These are phyloP conservation scores for Pitangus sulphuratus DNA, from an alignment of 2,797 vertebrate species.

Conservation along the genomic window DNA sequence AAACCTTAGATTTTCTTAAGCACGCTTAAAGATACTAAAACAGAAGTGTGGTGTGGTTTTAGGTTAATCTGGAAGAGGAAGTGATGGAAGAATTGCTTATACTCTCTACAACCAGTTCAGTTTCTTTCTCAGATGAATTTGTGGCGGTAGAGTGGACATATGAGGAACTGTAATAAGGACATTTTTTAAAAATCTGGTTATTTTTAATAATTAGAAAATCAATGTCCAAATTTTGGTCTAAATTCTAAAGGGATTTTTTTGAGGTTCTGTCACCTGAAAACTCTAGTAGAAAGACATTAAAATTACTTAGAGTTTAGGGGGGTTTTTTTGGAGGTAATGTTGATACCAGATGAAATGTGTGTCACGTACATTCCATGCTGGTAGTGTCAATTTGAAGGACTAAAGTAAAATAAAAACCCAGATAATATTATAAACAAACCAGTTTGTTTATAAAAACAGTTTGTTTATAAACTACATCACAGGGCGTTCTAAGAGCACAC, in stretches of 20 bases:
- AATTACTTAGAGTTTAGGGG: not conserved
- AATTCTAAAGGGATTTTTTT: not conserved
- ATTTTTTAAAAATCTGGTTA: accelerated
- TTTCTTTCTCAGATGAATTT: not conserved
- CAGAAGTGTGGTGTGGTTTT: not conserved
- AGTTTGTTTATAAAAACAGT: too few relatives aligned
- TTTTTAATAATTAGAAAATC: not conserved
- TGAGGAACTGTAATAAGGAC: not conserved
- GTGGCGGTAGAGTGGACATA: not conserved
- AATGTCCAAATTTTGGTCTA: not conserved
- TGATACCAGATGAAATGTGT: not conserved
- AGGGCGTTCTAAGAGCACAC: not conserved
- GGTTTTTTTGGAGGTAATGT: accelerated
- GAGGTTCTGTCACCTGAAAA: not conserved
- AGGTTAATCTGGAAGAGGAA: not conserved
- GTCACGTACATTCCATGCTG: not conserved
- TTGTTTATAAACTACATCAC: not conserved
- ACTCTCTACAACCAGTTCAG: not conserved
- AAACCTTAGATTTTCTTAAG: not conserved
- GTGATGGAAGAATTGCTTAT: not conserved
- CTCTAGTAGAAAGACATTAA: not conserved
- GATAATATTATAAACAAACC: not conserved
- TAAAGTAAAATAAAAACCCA: constrained; percentile 4
- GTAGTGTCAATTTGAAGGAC: not conserved
- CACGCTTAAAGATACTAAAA: not conserved